A percentile compares a stretch with the other conserved stretches of the same genome.
phyloP scores from a whole-genome alignment of 1,140 invertebrate genomes.

The Drosophila prosaltans region DNA sequence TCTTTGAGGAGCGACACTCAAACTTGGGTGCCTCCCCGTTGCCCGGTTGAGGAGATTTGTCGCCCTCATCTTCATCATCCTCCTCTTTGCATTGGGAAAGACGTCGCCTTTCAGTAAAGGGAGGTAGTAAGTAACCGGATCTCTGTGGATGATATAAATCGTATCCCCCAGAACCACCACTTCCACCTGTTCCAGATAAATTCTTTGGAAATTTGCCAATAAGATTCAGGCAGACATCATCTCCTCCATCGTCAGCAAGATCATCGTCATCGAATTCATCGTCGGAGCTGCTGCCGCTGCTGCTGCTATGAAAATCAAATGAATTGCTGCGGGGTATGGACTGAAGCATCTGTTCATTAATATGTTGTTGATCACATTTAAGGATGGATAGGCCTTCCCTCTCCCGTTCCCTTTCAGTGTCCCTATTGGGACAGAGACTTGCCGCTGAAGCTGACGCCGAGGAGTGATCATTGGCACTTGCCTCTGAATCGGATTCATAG shows the following conservation, averaged over 20 bases:
- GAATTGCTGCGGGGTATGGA: constrained; percentile 60
- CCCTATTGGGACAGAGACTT: constrained; percentile 45
- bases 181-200: constrained; percentile 13
- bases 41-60: constrained; percentile 50
- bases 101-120: constrained; percentile 87
- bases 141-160: constrained; percentile 66
- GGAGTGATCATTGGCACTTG: constrained; percentile 59
- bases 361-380: constrained; percentile 37
- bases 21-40: constrained; percentile 36
- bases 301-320: constrained; percentile 74
- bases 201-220: constrained; percentile 52
- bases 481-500: constrained; percentile 77
- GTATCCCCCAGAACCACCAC: constrained; percentile 21
- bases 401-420: constrained; percentile 31
- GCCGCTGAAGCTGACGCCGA: constrained; percentile 44
- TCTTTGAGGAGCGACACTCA: constrained; percentile 48
- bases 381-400: constrained; percentile 26
- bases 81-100: constrained; percentile 92
- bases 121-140: constrained; percentile 83
- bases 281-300: constrained; percentile 69
- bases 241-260: constrained; percentile 37
- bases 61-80: constrained; percentile 87
- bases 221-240: constrained; percentile 50
- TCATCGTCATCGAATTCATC: constrained; percentile 52
- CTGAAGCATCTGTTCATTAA: constrained; percentile 44